These are phyloP conservation scores for Hephaestus fuliginosus DNA, from an alignment of 2,797 vertebrate genomes.

Conservation along the genomic window DNA sequence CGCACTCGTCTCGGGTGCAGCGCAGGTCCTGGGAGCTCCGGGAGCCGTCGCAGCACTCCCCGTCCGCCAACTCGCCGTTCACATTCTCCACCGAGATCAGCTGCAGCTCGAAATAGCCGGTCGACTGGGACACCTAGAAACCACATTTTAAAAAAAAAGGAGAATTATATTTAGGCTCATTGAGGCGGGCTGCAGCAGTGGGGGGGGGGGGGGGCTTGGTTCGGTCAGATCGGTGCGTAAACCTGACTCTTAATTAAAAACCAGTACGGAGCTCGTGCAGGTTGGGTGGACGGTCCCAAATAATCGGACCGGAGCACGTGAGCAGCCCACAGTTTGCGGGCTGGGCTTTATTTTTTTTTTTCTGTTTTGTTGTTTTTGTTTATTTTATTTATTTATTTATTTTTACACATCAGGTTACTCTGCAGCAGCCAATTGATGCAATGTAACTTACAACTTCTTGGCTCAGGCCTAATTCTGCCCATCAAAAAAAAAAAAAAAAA, in stretches of 20 bases:
- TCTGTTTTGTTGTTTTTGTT: too few species aligned
- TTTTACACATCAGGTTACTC: constrained; percentile 41
- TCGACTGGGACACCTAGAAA: constrained; percentile 94
- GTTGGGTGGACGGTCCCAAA: constrained; percentile 11
- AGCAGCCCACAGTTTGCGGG: constrained; percentile 33
- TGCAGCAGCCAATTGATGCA: constrained; percentile 63
- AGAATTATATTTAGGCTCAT: constrained; percentile 14
- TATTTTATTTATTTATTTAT: too few species aligned
- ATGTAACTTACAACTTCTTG: constrained; percentile 72
- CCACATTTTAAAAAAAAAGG: constrained; percentile 52
- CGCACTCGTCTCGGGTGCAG: constrained; percentile 95
- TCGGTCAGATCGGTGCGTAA: constrained; percentile 43
- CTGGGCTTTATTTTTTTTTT: constrained; percentile 1
- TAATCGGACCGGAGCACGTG: constrained; percentile 63
- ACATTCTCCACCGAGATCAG: constrained; percentile 95
- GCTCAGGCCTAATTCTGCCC: constrained; percentile 50
- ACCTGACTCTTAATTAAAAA: constrained; percentile 9
- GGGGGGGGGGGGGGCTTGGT: not conserved
- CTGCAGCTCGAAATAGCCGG: constrained; percentile 99
- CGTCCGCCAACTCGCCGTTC: constrained; percentile 94
- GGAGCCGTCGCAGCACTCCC: constrained; percentile 95
- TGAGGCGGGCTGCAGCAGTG: not conserved
- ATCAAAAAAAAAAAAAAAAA: not conserved
- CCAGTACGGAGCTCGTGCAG: not conserved
- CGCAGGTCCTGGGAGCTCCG: constrained; percentile 87